A percentile compares a stretch with the other conserved stretches of the same genome.
Evolutionary conservation across 2,797 vertebrate genomes (phyloP).

Genomic region (Catharus ustulatus): DNA sequence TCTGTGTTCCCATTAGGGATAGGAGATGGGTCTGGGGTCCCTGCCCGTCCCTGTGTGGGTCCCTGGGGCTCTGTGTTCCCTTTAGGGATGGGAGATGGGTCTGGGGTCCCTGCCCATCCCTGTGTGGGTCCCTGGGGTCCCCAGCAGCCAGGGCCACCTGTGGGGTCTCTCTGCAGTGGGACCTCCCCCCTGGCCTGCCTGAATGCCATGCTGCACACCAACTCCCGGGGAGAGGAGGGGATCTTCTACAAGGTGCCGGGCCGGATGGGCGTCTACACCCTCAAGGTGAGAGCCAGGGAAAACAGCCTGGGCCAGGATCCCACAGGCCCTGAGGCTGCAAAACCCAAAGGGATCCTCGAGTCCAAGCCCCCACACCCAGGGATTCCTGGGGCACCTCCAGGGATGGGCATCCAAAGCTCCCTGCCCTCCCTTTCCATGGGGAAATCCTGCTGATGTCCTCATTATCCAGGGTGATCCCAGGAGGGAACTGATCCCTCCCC

Average conservation of each 20-base stretch:
- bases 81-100: no score
- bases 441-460: rapidly evolving
- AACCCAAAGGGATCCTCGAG: not conserved
- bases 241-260: constrained; percentile 99
- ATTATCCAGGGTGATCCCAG: not conserved
- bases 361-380: no score
- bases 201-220: constrained; percentile 98
- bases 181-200: constrained; percentile 97
- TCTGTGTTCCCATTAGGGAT: no score
- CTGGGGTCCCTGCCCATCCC: no score
- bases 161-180: constrained; percentile 56
- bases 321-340: rapidly evolving
- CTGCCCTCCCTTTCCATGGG: not conserved
- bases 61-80: no score
- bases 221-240: constrained; percentile 95
- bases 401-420: not conserved
- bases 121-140: no score
- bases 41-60: no score
- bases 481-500: not conserved
- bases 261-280: constrained; percentile 96
- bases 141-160: not conserved
- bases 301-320: rapidly evolving
- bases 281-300: constrained; percentile 84
- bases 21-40: no score
- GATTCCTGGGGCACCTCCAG: not conserved